phyloP scores from a whole-genome alignment of 2,113 vertebrate genomes.

The Coryphaenoides rupestris region DNA sequence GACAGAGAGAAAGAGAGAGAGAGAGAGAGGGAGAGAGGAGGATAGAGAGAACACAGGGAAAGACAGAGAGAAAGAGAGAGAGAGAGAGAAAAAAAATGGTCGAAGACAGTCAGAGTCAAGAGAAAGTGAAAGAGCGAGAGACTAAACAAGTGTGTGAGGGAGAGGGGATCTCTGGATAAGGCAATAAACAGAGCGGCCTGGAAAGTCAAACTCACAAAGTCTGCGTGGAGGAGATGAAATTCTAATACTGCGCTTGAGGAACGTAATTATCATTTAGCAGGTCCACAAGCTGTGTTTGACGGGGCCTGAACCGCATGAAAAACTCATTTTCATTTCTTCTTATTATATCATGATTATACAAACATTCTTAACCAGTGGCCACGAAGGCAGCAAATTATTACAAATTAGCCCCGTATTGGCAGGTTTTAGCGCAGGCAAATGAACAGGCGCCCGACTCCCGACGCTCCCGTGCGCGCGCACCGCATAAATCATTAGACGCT shows the following conservation, averaged over 20 bases:
- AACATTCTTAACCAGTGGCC: constrained; percentile 56
- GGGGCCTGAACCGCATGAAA: constrained; percentile 42
- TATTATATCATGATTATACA: constrained; percentile 59
- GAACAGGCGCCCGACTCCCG: constrained; percentile 42
- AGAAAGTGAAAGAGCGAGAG: constrained; percentile 22
- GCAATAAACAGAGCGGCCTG: constrained; percentile 21
- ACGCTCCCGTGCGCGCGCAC: constrained; percentile 26
- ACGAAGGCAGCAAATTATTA: constrained; percentile 55
- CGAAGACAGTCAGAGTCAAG: constrained; percentile 35
- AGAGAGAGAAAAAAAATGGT: constrained; percentile 24
- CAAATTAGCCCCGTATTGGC: constrained; percentile 59
- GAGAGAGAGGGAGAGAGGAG: background rate
- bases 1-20: constrained; percentile 12
- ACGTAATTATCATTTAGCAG: constrained; percentile 58
- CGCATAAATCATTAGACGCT: constrained; percentile 48
- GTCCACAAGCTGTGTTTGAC: constrained; percentile 46
- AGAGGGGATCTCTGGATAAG: background rate
- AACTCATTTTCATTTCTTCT: constrained; percentile 54
- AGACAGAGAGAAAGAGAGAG: constrained; percentile 16
- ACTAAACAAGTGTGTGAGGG: background rate
- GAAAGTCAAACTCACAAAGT: constrained; percentile 22
- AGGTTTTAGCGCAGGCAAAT: constrained; percentile 42
- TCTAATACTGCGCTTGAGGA: constrained; percentile 46
- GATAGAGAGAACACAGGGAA: constrained; percentile 1
- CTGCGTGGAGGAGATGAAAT: constrained; percentile 34